Conservation (phyloP, 2,113 vertebrate genomes). For the Upupa epops region DNA sequence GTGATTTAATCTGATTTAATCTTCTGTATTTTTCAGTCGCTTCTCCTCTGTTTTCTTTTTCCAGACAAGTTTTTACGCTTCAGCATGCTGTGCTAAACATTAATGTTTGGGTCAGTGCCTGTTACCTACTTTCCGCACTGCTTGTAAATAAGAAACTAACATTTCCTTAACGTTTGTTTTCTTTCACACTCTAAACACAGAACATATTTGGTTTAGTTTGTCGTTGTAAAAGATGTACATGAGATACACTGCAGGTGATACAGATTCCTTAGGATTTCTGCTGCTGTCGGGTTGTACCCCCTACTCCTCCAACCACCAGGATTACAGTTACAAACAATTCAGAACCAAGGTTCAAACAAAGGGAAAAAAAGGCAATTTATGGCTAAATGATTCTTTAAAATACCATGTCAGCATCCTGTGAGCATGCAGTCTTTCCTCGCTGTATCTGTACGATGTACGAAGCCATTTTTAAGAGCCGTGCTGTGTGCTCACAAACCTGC, state of each 20-base stretch:
- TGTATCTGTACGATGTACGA: not conserved
- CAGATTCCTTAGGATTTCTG: not conserved
- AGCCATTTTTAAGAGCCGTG: conserved; percentile 2
- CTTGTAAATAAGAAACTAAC: not conserved
- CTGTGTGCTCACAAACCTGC: not conserved
- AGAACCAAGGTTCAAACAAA: not conserved
- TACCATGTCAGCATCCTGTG: not conserved
- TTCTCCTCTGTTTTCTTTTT: not conserved
- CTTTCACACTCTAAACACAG: not conserved
- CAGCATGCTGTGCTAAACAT: not conserved
- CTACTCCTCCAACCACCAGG: not conserved
- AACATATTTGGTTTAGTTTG: not conserved
- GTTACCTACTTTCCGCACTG: not conserved
- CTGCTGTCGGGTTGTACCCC: not conserved
- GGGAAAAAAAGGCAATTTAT: not conserved
- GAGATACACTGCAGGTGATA: not conserved
- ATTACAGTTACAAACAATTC: not conserved
- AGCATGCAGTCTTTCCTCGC: not conserved
- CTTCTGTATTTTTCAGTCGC: not conserved
- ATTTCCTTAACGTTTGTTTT: not conserved
- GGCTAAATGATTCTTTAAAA: not conserved
- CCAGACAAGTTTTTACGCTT: not conserved
- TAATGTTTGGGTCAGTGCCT: not conserved
- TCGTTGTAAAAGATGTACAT: not conserved
- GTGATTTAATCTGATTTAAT: not conserved